Base-by-base conservation (phyloP, 2,797 vertebrate species). In the Acrossocheilus wenchowensis region DNA sequence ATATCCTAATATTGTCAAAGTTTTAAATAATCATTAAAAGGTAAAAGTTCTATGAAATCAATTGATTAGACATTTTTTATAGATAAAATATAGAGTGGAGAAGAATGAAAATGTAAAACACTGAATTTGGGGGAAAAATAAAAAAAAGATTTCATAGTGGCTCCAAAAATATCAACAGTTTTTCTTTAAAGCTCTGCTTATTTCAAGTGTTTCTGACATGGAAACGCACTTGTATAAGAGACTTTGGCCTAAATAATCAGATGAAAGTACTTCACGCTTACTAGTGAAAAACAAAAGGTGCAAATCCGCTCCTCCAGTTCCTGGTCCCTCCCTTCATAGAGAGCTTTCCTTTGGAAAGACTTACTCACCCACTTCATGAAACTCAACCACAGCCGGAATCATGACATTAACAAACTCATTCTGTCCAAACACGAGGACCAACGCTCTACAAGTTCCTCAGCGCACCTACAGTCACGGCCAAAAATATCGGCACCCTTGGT, bases 241-340 rank as follows among this genome's bases (percentile, higher is more conserved):
- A 81, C 45, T 68, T 36, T 45, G 66, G 30, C 6, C 57, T 69
- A 34, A 45, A 64, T 84, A 36, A 68, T 78, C 72, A 72, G 10
- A 73, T 68, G 23, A 83, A 79, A 74, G 68, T 19, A 60, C 80
- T 86, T 87, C 66, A 78, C 86, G 74, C 66, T 52, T 39, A 23
- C 66, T 60, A 43, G 50, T 66, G 74, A 77, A 86, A 82, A 57
- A 69, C 83, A 84, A 84, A 88, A 82, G 86, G 64, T 80, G 69
- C 26, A 68, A 83, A 43, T 72, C 39, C 41, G 1, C 80, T 64
- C 36, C 66, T 73, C 19, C 23, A 19, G 14, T 74, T 21, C 23
- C 15, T 1, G 30, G 6, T 74, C 54, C 30, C 11, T 23, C 68
- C 30, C 48, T n/a, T 34, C 30, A 57, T 4, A 69, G 34, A 30